Percentiles rank a stretch among this genome's conserved stretches.
These are phyloP conservation scores for Aphaenogaster ashmeadi DNA, from an alignment of 1,140 invertebrate genomes.

Conservation along the genomic window DNA sequence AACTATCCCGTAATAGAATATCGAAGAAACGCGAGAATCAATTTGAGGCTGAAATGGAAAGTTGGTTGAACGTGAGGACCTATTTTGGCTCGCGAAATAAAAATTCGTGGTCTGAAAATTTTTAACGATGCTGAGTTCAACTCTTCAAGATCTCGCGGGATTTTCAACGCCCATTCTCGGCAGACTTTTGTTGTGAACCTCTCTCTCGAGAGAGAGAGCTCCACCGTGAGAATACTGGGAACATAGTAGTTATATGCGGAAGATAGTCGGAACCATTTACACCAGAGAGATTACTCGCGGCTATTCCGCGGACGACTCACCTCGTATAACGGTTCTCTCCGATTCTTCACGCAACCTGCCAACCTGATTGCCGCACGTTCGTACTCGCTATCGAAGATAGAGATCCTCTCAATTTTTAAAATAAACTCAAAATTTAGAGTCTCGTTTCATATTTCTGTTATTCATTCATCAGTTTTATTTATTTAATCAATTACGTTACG, in stretches of 20 bases:
- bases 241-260: neutral
- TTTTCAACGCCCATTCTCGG: neutral
- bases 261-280: constrained; percentile 22
- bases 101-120: neutral
- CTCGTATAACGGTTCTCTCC: constrained; percentile 25
- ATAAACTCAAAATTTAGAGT: neutral
- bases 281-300: constrained; percentile 35
- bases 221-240: neutral
- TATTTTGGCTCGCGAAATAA: neutral
- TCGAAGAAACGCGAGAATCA: neutral
- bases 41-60: neutral
- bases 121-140: neutral
- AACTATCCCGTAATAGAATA: neutral
- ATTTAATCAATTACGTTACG: neutral
- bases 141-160: neutral
- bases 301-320: constrained; percentile 1
- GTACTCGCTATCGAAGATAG: neutral
- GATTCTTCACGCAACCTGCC: neutral
- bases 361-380: neutral
- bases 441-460: neutral
- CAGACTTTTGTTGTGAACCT: constrained; percentile 13
- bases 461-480: neutral
- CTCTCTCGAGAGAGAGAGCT: neutral
- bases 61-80: neutral
- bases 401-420: neutral